phyloP scores from a whole-genome alignment of 2,113 vertebrate species.

The Phylloscopus trochilus region DNA sequence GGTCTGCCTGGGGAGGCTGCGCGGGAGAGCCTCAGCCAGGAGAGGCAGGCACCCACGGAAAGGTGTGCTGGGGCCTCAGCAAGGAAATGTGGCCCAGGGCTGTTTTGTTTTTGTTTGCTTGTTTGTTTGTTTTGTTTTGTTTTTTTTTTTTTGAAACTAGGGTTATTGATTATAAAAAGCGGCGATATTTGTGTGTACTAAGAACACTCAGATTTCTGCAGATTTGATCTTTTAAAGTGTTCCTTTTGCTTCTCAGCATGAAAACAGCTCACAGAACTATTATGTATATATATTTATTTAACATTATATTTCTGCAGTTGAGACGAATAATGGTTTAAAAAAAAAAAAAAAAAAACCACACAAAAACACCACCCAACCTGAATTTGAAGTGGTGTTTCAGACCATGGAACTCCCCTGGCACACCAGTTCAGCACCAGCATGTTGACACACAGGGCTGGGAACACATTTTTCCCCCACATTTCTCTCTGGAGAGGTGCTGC shows the following conservation, averaged over 20 bases:
- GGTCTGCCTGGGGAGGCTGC: background rate
- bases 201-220: background rate
- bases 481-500: background rate
- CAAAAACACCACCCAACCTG: background rate
- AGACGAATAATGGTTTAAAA: background rate
- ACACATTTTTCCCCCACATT: fast-evolving
- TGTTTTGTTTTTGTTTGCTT: background rate
- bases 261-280: background rate
- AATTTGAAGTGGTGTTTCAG: background rate
- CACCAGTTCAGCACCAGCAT: background rate
- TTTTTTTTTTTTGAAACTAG: background rate
- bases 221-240: background rate
- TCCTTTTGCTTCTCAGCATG: background rate
- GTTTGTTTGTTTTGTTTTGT: background rate
- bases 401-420: background rate
- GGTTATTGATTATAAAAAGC: background rate
- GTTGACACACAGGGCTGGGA: background rate
- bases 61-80: background rate
- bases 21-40: background rate
- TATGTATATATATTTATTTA: too few species aligned
- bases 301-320: background rate
- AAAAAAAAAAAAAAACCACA: too few species aligned
- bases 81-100: background rate
- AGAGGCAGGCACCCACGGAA: background rate
- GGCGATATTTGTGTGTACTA: background rate